Percentiles rank a stretch among this genome's conserved stretches.
phyloP scores from a whole-genome alignment of 2,888 invertebrate species.

The Flabesymbios commensalis region DNA sequence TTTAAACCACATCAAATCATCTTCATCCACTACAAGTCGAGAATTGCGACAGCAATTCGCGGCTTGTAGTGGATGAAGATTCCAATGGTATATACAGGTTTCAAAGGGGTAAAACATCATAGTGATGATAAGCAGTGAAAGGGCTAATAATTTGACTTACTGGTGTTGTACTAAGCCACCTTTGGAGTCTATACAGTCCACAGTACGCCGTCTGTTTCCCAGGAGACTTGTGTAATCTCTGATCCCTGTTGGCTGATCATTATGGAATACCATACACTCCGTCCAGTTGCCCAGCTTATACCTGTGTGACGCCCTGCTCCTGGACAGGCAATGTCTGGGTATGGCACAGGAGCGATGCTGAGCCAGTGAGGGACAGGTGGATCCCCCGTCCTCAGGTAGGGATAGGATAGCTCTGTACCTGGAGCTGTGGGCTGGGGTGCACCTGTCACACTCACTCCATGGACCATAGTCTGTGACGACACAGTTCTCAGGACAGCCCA shows the following conservation, averaged over 20 bases:
- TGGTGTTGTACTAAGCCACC: conserved; percentile 23
- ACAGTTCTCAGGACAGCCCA: conserved; percentile 27
- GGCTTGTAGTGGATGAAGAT: too few species aligned
- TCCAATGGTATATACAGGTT: too few species aligned
- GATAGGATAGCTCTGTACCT: conserved; percentile 21
- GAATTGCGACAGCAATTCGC: too few species aligned
- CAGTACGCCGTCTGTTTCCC: conserved; percentile 23
- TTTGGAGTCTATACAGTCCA: conserved; percentile 21
- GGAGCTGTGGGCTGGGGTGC: conserved; percentile 21
- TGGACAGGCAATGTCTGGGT: conserved; percentile 15
- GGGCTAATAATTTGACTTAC: too few species aligned
- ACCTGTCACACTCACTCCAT: conserved; percentile 32
- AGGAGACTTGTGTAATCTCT: conserved; percentile 16
- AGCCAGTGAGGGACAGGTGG: conserved; percentile 14
- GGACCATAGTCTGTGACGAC: conserved; percentile 30
- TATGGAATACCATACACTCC: conserved; percentile 18
- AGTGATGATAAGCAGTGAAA: too few species aligned
- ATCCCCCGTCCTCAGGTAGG: conserved; percentile 17
- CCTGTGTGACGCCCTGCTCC: conserved; percentile 11
- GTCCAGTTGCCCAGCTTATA: conserved; percentile 21
- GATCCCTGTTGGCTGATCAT: conserved; percentile 3
- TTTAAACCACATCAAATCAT: too few species aligned
- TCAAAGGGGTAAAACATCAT: too few species aligned
- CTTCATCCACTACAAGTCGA: too few species aligned
- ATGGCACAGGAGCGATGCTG: conserved; percentile 13